Conservation (phyloP, 2,888 invertebrate genomes). For the Petrolisthes manimaculis region DNA sequence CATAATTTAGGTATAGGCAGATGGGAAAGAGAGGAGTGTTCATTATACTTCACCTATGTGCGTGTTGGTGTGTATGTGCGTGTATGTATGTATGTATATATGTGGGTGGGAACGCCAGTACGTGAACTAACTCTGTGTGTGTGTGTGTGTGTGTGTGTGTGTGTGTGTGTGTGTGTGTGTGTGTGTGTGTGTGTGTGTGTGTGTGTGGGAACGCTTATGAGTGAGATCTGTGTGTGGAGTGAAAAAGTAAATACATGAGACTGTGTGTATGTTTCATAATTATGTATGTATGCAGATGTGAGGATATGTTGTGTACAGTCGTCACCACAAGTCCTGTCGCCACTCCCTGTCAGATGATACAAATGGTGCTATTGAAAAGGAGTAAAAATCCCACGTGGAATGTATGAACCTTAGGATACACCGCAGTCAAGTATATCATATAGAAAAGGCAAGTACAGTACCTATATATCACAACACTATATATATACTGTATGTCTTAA, state of each 20-base stretch:
- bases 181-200: constrained; percentile 27
- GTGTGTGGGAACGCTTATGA: constrained; percentile 8
- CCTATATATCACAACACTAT: not conserved
- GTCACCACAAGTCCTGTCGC: not conserved
- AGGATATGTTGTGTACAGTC: not conserved
- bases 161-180: not conserved
- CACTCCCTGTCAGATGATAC: not conserved
- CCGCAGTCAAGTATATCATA: not conserved
- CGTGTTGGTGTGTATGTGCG: not conserved
- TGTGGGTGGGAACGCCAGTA: not conserved
- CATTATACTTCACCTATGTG: not conserved
- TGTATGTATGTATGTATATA: not conserved
- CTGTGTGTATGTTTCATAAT: not conserved
- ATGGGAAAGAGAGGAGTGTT: constrained; percentile 32
- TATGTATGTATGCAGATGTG: not conserved
- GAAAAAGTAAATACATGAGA: too few species aligned
- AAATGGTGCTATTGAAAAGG: not conserved
- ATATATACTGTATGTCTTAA: too few species aligned
- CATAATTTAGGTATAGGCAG: constrained; percentile 42
- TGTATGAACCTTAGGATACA: not conserved
- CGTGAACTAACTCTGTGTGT: constrained; percentile 3
- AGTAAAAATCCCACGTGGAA: not conserved
- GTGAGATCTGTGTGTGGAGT: not conserved
- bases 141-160: constrained; percentile 17
- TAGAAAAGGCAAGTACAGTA: not conserved